Conservation (phyloP, 2,888 invertebrate genomes). For the Cosmorhoe ocellata region DNA sequence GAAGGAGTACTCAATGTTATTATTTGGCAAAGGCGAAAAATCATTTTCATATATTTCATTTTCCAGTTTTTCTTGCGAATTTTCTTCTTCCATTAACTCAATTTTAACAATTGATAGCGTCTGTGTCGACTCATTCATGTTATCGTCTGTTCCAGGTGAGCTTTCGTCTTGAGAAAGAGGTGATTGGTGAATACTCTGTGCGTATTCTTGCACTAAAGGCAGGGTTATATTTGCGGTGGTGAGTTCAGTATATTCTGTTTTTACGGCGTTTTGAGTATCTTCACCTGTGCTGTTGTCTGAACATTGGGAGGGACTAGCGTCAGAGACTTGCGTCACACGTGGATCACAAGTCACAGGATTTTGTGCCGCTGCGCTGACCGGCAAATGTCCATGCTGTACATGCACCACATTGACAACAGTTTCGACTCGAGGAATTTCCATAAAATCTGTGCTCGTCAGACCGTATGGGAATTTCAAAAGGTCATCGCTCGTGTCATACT, state of each 20-base stretch:
- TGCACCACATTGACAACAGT: conserved; percentile 83
- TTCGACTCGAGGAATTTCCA: conserved; percentile 74
- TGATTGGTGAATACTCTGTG: conserved; percentile 49
- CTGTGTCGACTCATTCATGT: conserved; percentile 45
- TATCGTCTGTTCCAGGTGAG: conserved; percentile 43
- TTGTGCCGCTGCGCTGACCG: conserved; percentile 73
- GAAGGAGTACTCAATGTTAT: conserved; percentile 21
- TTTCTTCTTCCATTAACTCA: conserved; percentile 60
- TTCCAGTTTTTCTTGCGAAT: conserved; percentile 50
- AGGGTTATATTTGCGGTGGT: conserved; percentile 70
- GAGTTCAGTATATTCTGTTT: conserved; percentile 75
- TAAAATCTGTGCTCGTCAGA: conserved; percentile 74
- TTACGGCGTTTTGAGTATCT: conserved; percentile 59
- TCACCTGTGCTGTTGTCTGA: conserved; percentile 63
- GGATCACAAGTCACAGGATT: conserved; percentile 75
- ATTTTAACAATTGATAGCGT: conserved; percentile 56
- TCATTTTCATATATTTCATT: conserved; percentile 41
- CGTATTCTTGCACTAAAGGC: conserved; percentile 63
- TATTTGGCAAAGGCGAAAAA: conserved; percentile 25
- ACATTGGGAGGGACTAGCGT: conserved; percentile 73
- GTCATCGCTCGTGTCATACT: conserved; percentile 32
- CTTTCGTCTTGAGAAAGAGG: conserved; percentile 45
- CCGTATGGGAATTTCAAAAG: conserved; percentile 37
- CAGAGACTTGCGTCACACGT: conserved; percentile 71
- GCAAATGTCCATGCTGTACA: conserved; percentile 75